These are phyloP conservation scores for Upupa epops DNA, from an alignment of 2,113 vertebrate genomes.

Conservation along the genomic window DNA sequence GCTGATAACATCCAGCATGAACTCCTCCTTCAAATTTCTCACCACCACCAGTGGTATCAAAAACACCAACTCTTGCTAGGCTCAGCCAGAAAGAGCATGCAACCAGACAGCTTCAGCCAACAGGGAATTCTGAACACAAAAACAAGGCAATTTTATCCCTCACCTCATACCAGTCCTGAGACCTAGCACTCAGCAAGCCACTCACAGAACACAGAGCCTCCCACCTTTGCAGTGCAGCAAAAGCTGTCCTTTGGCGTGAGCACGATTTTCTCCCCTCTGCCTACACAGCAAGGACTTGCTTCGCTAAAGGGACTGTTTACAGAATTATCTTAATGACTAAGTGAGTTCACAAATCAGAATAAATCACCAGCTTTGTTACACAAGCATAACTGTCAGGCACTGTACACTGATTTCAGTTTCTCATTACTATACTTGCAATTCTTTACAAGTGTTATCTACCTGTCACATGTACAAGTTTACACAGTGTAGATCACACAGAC, in stretches of 20 bases:
- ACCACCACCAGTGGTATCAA: background rate
- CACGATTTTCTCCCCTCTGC: background rate
- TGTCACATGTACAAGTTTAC: background rate
- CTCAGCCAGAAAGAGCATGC: background rate
- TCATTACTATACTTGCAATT: background rate
- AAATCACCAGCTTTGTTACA: slow-evolving; percentile 20
- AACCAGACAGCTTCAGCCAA: background rate
- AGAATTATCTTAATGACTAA: background rate
- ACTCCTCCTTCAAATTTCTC: background rate
- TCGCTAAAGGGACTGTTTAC: background rate
- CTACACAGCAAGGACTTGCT: background rate
- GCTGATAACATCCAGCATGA: background rate
- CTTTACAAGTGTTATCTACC: background rate
- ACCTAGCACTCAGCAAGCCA: background rate
- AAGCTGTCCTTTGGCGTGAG: background rate
- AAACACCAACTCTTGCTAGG: background rate
- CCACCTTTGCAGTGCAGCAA: background rate
- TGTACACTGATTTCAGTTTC: background rate
- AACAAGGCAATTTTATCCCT: background rate
- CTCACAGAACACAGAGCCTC: background rate
- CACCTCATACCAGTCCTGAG: background rate
- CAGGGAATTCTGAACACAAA: background rate
- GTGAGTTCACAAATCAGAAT: slow-evolving; percentile 29
- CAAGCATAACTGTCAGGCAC: background rate
- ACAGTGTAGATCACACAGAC: background rate